phyloP scores from a whole-genome alignment of 2,888 invertebrate genomes.

The Zelleria hepariella region DNA sequence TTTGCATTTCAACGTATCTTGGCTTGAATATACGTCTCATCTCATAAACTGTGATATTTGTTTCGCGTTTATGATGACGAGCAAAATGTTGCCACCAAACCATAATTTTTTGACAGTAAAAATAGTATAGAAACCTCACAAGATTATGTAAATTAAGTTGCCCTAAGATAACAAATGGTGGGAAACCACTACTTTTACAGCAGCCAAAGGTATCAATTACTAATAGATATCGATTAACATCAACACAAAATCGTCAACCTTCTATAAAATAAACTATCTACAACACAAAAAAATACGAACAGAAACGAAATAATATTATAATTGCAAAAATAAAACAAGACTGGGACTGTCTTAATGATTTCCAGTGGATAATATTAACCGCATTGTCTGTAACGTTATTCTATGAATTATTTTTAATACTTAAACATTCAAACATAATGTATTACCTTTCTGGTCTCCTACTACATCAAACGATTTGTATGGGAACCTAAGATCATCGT shows the following conservation, averaged over 20 bases:
- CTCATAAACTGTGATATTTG: too few species aligned
- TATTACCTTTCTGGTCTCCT: too few species aligned
- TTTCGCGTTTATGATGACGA: too few species aligned
- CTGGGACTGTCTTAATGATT: neutral
- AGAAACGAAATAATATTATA: neutral
- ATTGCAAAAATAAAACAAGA: neutral
- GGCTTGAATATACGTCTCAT: too few species aligned
- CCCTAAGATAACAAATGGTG: neutral
- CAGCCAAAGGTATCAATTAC: neutral
- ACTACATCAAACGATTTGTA: neutral
- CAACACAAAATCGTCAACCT: neutral
- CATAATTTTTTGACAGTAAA: too few species aligned
- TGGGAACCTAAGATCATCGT: neutral
- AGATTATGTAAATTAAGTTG: too few species aligned
- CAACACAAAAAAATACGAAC: neutral
- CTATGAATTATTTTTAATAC: conserved; percentile 35
- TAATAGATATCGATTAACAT: neutral
- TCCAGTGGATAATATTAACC: conserved; percentile 18
- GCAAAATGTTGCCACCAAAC: too few species aligned
- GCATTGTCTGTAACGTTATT: conserved; percentile 47
- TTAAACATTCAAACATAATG: neutral
- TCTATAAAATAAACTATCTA: too few species aligned
- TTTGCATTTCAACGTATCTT: too few species aligned
- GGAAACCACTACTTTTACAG: neutral
- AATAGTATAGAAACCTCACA: too few species aligned